Evolutionary conservation across 1,140 invertebrate species (phyloP), one percentile per base, ranked within the genome.

Genomic region (Grapholita molesta): DNA sequence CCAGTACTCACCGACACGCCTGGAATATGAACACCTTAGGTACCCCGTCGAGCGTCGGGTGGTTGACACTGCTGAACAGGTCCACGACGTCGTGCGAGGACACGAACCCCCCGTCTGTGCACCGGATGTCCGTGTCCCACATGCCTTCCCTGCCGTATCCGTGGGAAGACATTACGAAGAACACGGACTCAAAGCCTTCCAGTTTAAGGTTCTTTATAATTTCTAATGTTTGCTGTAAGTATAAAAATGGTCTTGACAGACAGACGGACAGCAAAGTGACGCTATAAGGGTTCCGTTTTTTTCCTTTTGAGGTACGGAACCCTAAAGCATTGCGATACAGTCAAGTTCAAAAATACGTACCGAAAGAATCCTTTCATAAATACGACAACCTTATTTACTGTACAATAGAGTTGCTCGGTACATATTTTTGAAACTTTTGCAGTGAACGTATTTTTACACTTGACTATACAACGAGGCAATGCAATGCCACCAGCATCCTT

Each of bases 11-110:
- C 93, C 95, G 93, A 85, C 96, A 97, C 48, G 94, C 93, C 84
- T 97, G 96, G 78, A 96, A 96, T 35, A 97, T 94, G 74, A 97
- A 96, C 71, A 97, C 93, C 89, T 97, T 97, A 55, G 96, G 96
- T 78, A 96, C 95, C 38, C 92, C 90, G 0, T 84, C 77, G 38
- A 97, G 88, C 67, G 88, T 64, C 0, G 93, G 92, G 77, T 95
- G 95, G 61, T 93, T 93, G 8, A 86, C 76, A 67, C 94, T 93
- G 53, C 93, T 93, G 79, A 97, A 96, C 71, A 92, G 90, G 9
- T 93, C 80, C 0, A 94, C 79, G 61, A 96, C 92, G 21, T 93
- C 90, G n/a, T 80, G 73, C 30, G 90, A 83, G 64, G 85, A 74
- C 11, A 93, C 78, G n/a, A 85, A 65, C 4, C 82, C 71, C 24